Conservation (phyloP, 1,140 invertebrate species). For the Caligus rogercresseyi region DNA sequence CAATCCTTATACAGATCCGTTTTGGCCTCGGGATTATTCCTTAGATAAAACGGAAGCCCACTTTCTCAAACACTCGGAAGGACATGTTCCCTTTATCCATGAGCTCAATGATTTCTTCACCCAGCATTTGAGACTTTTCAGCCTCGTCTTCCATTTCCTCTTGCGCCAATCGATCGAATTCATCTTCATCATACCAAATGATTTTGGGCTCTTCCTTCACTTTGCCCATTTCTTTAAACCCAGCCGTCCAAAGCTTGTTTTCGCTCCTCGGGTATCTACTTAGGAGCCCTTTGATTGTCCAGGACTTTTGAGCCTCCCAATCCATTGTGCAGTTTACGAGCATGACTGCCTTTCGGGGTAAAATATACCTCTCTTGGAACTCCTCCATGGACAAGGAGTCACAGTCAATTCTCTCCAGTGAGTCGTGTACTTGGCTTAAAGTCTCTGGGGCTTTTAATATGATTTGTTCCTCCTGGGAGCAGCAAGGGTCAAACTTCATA, state of each 20-base stretch:
- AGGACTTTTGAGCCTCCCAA: not conserved
- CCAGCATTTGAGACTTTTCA: not conserved
- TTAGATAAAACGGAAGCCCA: not conserved
- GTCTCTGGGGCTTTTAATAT: not conserved
- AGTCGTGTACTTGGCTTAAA: not conserved
- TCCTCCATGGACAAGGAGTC: not conserved
- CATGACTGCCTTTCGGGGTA: not conserved
- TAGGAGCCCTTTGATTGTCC: not conserved
- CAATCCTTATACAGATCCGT: constrained; percentile 7
- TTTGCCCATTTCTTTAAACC: not conserved
- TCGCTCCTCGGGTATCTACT: not conserved
- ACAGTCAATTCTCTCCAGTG: not conserved
- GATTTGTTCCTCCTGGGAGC: not conserved
- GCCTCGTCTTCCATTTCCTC: not conserved
- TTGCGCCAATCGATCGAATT: not conserved
- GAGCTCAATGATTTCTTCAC: not conserved
- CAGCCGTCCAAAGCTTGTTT: not conserved
- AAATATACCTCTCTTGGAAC: not conserved
- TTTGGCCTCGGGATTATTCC: not conserved
- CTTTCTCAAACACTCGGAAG: not conserved
- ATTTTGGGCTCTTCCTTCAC: not conserved
- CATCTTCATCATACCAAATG: not conserved
- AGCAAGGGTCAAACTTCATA: not conserved
- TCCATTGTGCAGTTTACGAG: not conserved
- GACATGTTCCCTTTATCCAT: not conserved